Evolutionary conservation across 2,113 vertebrate genomes (phyloP).

Genomic region (Neogobius melanostomus): DNA sequence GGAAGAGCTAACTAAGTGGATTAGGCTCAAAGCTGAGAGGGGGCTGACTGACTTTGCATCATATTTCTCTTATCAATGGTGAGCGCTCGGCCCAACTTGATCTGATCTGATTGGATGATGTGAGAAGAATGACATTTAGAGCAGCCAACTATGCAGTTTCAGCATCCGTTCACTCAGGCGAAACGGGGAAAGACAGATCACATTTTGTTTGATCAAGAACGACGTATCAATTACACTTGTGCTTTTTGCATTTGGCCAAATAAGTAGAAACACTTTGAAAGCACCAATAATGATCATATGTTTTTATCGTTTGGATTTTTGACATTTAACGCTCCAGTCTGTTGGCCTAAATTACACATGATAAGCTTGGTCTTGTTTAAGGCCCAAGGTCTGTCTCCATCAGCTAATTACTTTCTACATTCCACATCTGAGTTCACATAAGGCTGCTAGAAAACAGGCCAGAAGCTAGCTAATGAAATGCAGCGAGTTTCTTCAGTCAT

Average conservation of each 20-base stretch:
- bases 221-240: neutral
- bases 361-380: constrained; percentile 34
- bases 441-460: constrained; percentile 25
- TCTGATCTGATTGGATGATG: constrained; percentile 65
- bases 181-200: constrained; percentile 15
- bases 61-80: constrained; percentile 52
- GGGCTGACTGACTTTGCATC: constrained; percentile 56
- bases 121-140: constrained; percentile 49
- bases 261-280: neutral
- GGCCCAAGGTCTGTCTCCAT: constrained; percentile 4
- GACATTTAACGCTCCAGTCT: neutral
- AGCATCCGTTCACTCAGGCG: constrained; percentile 34
- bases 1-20: constrained; percentile 76
- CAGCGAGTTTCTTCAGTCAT: constrained; percentile 48
- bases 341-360: constrained; percentile 18
- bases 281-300: neutral
- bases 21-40: constrained; percentile 67
- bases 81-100: constrained; percentile 48
- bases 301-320: neutral
- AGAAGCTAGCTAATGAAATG: constrained; percentile 44
- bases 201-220: neutral
- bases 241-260: neutral
- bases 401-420: constrained; percentile 48
- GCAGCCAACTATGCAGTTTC: constrained; percentile 29
- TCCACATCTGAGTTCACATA: constrained; percentile 40